A percentile compares a stretch with the other conserved stretches of the same genome.
Conservation (phyloP, 92 coral and sea anemone species). For the Palythoa caribaeorum region DNA sequence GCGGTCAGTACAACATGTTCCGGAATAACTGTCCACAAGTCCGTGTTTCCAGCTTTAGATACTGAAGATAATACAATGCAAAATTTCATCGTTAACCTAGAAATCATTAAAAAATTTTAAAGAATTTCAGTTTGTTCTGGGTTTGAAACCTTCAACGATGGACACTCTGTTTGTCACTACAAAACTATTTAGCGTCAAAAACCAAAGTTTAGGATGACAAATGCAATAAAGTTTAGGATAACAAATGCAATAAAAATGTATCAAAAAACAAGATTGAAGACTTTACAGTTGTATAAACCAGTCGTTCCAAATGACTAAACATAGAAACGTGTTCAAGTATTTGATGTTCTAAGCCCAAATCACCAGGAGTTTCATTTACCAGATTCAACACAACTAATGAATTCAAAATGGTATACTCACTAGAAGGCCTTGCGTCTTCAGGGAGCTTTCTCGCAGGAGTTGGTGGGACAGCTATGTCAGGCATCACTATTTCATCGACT, state of each 20-base stretch:
- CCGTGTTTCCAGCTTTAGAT: slow-evolving; percentile 49
- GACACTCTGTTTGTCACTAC: too few relatives aligned
- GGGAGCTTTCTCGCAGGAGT: slow-evolving; percentile 43
- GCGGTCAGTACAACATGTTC: slow-evolving; percentile 86
- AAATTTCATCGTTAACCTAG: not conserved
- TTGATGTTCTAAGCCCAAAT: not conserved
- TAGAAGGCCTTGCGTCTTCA: slow-evolving; percentile 27
- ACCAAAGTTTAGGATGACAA: too few relatives aligned
- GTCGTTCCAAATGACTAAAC: too few relatives aligned
- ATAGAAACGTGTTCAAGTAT: not conserved
- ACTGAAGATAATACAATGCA: not conserved
- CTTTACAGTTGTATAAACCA: too few relatives aligned
- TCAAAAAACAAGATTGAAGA: too few relatives aligned
- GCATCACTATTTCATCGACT: slow-evolving; percentile 71
- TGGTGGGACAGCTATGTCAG: slow-evolving; percentile 41
- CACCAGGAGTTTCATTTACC: not conserved
- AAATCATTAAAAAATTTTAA: too few relatives aligned
- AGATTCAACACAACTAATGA: not conserved
- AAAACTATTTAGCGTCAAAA: too few relatives aligned
- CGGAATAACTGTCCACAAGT: slow-evolving; percentile 88
- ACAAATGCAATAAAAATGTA: too few relatives aligned
- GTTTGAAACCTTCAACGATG: too few relatives aligned
- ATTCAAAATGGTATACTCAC: not conserved
- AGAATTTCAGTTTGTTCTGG: too few relatives aligned
- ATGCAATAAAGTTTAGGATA: too few relatives aligned